Evolutionary conservation across 1,140 invertebrate species (phyloP).

Genomic region (Pseudomyrmex pallidus): DNA sequence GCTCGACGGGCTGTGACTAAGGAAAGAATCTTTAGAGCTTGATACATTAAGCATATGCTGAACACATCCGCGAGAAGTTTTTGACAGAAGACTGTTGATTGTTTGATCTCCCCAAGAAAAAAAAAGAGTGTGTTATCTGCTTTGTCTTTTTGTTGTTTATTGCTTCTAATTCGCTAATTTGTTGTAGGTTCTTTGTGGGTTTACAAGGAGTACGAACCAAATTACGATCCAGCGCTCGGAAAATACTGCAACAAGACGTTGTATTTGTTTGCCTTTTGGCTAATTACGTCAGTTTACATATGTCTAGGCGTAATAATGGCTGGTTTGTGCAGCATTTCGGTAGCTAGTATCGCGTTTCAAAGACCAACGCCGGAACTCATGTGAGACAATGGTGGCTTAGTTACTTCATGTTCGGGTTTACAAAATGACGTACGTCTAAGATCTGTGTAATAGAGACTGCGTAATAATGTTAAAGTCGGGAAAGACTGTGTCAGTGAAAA

Average conservation of each 20-base stretch:
- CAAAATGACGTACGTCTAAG: not conserved
- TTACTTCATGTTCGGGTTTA: not conserved
- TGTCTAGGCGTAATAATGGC: conserved; percentile 85
- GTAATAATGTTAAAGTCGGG: not conserved
- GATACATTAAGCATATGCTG: too few relatives aligned
- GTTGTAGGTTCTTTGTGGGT: conserved; percentile 88
- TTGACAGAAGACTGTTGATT: too few relatives aligned
- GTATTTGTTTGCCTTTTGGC: conserved; percentile 90
- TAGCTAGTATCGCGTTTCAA: conserved; percentile 85
- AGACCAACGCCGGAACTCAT: conserved; percentile 75
- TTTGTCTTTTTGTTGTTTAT: too few relatives aligned
- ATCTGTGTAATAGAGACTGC: not conserved
- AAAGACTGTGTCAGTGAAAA: not conserved
- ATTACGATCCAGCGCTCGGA: conserved; percentile 84
- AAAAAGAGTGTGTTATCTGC: too few relatives aligned
- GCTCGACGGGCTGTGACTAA: too few relatives aligned
- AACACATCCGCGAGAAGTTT: too few relatives aligned
- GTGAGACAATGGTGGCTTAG: conserved; percentile 52
- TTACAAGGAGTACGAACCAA: conserved; percentile 88
- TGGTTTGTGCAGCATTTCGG: conserved; percentile 86
- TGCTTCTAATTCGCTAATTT: not conserved
- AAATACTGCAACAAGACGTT: conserved; percentile 88
- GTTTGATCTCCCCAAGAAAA: too few relatives aligned
- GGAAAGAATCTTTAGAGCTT: too few relatives aligned
- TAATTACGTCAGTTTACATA: conserved; percentile 88